These are phyloP conservation scores for Cryptocheilus praepositus DNA, from an alignment of 2,888 invertebrate species.

Conservation along the genomic window DNA sequence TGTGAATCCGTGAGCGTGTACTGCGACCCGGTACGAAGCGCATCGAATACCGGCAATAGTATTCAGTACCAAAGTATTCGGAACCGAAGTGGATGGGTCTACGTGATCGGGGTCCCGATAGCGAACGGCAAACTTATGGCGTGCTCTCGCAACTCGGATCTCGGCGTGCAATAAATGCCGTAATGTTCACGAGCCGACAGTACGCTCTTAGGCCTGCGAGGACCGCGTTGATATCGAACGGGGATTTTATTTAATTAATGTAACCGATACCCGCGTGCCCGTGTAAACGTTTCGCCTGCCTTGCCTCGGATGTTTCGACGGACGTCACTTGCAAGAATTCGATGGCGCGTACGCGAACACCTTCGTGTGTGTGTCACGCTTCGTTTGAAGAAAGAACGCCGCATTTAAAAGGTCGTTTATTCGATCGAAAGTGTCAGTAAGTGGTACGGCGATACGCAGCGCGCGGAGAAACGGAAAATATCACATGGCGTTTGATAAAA, in stretches of 20 bases:
- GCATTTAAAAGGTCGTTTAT: too few species aligned
- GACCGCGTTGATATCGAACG: constrained; percentile 30
- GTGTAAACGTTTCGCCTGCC: constrained; percentile 48
- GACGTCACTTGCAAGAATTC: background rate
- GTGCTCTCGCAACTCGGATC: constrained; percentile 49
- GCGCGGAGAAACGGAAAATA: background rate
- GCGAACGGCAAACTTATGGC: constrained; percentile 57
- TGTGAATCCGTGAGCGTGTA: constrained; percentile 17
- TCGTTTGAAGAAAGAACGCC: too few species aligned
- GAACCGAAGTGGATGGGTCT: constrained; percentile 54
- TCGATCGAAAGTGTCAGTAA: too few species aligned
- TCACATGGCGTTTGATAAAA: constrained; percentile 9
- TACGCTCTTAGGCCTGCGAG: constrained; percentile 28
- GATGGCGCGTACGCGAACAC: background rate
- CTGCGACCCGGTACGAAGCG: constrained; percentile 6
- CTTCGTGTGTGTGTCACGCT: too few species aligned
- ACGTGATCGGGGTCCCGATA: constrained; percentile 66
- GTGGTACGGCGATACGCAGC: too few species aligned
- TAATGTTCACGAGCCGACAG: constrained; percentile 30
- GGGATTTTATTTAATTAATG: constrained; percentile 62
- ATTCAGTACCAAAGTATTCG: constrained; percentile 53
- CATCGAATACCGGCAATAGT: constrained; percentile 41
- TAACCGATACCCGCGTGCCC: constrained; percentile 52
- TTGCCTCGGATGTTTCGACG: constrained; percentile 1
- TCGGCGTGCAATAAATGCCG: constrained; percentile 50